These are phyloP conservation scores for Alexandromys fortis DNA, from an alignment of 2,113 vertebrate species.

Conservation along the genomic window DNA sequence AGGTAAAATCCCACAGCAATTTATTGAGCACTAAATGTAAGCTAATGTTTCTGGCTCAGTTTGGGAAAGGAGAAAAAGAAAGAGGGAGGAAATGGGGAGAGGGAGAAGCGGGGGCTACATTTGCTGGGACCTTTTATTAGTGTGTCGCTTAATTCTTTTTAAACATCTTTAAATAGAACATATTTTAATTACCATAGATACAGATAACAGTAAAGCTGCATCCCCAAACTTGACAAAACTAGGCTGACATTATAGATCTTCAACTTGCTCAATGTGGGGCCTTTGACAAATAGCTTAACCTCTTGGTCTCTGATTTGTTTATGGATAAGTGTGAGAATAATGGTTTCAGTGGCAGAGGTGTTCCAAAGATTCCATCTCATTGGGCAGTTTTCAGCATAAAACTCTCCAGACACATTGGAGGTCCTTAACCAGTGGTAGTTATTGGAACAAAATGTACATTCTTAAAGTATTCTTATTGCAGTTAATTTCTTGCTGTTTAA, in stretches of 20 bases:
- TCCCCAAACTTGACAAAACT: neutral
- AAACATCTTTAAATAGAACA: constrained; percentile 40
- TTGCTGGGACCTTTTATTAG: neutral
- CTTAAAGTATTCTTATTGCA: neutral
- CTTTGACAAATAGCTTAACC: neutral
- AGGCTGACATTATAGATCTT: neutral
- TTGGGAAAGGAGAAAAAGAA: neutral
- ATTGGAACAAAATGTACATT: neutral
- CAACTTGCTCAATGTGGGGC: neutral
- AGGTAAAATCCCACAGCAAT: constrained; percentile 58
- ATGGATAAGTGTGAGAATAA: neutral
- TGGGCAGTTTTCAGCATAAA: neutral
- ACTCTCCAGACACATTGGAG: neutral
- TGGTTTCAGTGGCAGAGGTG: neutral
- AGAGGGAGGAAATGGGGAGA: neutral
- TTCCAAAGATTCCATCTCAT: neutral
- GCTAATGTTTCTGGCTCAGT: constrained; percentile 68
- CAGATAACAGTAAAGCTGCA: neutral
- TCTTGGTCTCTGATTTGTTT: neutral
- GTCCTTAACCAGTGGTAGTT: neutral
- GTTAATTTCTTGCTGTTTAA: neutral
- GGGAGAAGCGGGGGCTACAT: neutral
- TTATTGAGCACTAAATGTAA: constrained; percentile 60
- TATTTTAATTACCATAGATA: constrained; percentile 41
- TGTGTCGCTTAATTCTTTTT: constrained; percentile 39